These are phyloP conservation scores for Acanthopagrus latus DNA, from an alignment of 2,797 vertebrate species.

Conservation along the genomic window DNA sequence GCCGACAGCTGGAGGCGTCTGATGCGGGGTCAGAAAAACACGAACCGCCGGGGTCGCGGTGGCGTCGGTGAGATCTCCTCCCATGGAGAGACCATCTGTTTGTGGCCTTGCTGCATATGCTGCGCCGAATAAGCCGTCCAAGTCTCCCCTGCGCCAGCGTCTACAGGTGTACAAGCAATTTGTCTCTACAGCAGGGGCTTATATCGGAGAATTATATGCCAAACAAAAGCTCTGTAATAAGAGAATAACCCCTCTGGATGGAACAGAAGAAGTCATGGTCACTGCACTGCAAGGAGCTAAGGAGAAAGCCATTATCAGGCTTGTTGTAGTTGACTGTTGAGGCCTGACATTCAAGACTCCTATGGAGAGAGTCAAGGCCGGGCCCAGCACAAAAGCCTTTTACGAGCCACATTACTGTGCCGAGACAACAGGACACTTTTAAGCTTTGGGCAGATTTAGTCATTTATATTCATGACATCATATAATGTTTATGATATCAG, in stretches of 20 bases:
- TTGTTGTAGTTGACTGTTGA: conserved; percentile 7
- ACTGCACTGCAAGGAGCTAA: neutral
- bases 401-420: conserved; percentile 13
- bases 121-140: conserved; percentile 6
- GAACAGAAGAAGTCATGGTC: conserved; percentile 2
- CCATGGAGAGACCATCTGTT: conserved; percentile 37
- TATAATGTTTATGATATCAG: conserved; percentile 23
- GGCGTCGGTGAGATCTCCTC: conserved; percentile 3
- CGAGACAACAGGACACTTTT: conserved; percentile 16
- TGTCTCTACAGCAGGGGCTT: conserved; percentile 33
- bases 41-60: neutral
- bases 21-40: conserved; percentile 39
- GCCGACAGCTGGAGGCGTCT: conserved; percentile 44
- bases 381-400: conserved; percentile 19
- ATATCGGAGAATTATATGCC: conserved; percentile 2
- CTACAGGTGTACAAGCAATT: conserved; percentile 50
- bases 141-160: conserved; percentile 14
- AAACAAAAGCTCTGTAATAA: conserved; percentile 11
- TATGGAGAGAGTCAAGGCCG: conserved; percentile 1
- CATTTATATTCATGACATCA: conserved; percentile 28
- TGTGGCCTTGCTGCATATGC: neutral
- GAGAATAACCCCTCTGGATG: conserved; percentile 20
- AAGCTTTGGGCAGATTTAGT: conserved; percentile 11
- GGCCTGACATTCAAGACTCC: conserved; percentile 36
- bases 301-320: conserved; percentile 14